Evolutionary conservation across 2,888 invertebrate species (phyloP).

Genomic region (Fragum sueziense): DNA sequence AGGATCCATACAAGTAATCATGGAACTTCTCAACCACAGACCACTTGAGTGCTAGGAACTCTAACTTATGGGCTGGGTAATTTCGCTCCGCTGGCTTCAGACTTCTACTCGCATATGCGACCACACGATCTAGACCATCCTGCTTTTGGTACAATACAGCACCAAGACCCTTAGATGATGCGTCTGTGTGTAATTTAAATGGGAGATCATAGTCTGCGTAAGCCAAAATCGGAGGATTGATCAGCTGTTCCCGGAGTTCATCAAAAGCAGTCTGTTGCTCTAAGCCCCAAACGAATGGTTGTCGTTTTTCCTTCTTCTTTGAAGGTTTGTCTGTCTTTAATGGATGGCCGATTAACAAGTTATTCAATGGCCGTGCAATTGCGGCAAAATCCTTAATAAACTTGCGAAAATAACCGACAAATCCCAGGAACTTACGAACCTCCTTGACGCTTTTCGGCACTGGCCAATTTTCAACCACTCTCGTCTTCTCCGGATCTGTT

Average conservation of each 20-base stretch:
- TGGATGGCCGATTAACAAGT: no score
- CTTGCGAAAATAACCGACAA: not conserved
- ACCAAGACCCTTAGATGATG: no score
- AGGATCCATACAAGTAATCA: slow-evolving; percentile 8
- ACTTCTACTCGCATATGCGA: no score
- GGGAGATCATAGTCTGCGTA: not conserved
- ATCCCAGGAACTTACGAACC: not conserved
- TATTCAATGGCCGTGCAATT: not conserved
- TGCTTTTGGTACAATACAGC: no score
- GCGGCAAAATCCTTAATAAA: not conserved
- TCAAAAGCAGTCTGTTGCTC: slow-evolving; percentile 20
- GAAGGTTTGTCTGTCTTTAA: no score
- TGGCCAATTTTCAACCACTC: not conserved
- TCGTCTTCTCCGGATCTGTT: slow-evolving; percentile 12
- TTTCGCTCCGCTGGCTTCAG: no score
- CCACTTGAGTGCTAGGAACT: no score
- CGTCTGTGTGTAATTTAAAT: no score
- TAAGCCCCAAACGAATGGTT: slow-evolving; percentile 14
- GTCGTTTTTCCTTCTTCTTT: no score
- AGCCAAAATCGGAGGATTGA: not conserved
- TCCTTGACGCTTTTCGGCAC: not conserved
- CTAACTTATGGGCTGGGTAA: no score
- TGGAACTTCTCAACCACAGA: slow-evolving; percentile 3
- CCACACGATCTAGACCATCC: no score
- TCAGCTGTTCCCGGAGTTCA: not conserved